These are phyloP conservation scores for Drosophila lacteicornis DNA, from an alignment of 1,140 invertebrate species.

Conservation along the genomic window DNA sequence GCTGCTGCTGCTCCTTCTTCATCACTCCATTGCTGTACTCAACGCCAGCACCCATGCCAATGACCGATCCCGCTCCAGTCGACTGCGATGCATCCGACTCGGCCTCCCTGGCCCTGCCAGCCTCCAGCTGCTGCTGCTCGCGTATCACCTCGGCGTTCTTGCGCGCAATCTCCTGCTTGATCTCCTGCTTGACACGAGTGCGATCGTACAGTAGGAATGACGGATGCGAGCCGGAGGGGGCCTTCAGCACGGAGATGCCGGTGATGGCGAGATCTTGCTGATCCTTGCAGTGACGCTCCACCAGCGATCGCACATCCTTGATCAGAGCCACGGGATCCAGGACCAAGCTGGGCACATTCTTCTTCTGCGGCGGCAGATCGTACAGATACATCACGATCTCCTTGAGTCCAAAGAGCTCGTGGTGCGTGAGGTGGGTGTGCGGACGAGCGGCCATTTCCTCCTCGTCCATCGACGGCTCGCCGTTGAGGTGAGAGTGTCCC, in stretches of 20 bases:
- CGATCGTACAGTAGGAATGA: conserved; percentile 72
- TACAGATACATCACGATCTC: conserved; percentile 96
- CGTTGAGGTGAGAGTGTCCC: conserved; percentile 92
- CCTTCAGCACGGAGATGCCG: conserved; percentile 89
- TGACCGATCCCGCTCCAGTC: conserved; percentile 11
- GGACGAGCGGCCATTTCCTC: conserved; percentile 79
- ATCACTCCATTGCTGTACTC: conserved; percentile 70
- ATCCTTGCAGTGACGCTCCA: conserved; percentile 95
- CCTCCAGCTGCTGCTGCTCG: conserved; percentile 75
- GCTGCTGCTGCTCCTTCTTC: conserved; percentile 74
- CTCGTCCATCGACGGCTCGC: conserved; percentile 85
- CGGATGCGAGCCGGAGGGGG: conserved; percentile 51
- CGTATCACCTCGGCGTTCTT: conserved; percentile 80
- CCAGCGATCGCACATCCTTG: conserved; percentile 93
- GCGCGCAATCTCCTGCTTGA: conserved; percentile 77
- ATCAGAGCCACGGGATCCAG: conserved; percentile 95
- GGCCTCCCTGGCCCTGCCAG: conserved; percentile 60
- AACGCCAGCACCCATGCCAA: conserved; percentile 41
- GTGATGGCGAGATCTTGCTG: conserved; percentile 92
- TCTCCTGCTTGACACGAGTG: conserved; percentile 77
- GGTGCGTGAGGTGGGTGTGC: conserved; percentile 91
- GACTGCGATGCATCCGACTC: conserved; percentile 55
- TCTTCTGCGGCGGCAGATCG: conserved; percentile 94
- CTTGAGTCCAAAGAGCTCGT: conserved; percentile 95
- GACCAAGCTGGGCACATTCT: conserved; percentile 96